phyloP scores from a whole-genome alignment of 2,888 invertebrate genomes.

The Phortica okadai region DNA sequence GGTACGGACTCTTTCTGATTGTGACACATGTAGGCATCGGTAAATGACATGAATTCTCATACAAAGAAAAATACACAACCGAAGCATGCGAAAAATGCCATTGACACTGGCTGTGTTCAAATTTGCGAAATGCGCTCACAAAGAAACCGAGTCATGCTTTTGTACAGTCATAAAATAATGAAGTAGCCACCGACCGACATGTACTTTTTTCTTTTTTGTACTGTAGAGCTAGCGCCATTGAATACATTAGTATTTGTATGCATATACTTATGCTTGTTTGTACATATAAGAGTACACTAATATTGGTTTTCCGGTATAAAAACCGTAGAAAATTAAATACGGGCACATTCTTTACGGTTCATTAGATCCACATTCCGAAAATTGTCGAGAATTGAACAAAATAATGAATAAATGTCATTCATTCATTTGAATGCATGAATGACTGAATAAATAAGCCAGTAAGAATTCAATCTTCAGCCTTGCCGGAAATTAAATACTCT shows the following conservation, averaged over 20 bases:
- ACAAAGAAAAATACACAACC: neutral
- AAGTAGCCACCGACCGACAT: constrained; percentile 4
- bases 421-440: no score
- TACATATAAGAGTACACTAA: neutral
- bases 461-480: no score
- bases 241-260: no score
- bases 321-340: constrained; percentile 42
- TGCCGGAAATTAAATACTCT: no score
- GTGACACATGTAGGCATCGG: constrained; percentile 7
- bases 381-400: constrained; percentile 38
- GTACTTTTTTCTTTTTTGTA: constrained; percentile 10
- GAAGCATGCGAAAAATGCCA: neutral
- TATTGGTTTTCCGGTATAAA: neutral
- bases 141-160: neutral
- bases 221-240: neutral
- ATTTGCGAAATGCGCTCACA: neutral
- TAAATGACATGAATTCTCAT: neutral
- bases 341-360: constrained; percentile 62
- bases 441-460: no score
- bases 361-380: constrained; percentile 65
- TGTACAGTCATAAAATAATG: neutral
- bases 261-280: neutral
- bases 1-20: no score
- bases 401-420: neutral
- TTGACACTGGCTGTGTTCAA: neutral